Percentiles rank a stretch among this genome's conserved stretches.
These are phyloP conservation scores for Hoplodrina blanda DNA, from an alignment of 2,888 invertebrate species.

Conservation along the genomic window DNA sequence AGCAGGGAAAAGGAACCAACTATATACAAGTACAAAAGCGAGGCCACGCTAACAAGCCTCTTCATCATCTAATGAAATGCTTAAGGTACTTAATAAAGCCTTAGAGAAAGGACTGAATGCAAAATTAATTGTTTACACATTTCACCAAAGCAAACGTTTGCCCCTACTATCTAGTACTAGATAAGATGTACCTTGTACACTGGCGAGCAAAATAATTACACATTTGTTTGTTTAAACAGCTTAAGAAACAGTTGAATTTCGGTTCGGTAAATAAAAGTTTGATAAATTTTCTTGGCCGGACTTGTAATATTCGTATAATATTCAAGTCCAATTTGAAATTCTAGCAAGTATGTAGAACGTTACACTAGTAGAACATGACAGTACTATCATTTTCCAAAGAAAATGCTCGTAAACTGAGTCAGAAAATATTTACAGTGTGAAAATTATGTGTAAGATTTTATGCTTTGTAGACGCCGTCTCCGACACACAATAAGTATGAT, in stretches of 20 bases:
- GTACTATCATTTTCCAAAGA: slow-evolving; percentile 30
- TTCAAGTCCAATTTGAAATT: background rate
- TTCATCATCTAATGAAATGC: slow-evolving; percentile 36
- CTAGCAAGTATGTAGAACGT: background rate
- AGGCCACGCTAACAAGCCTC: slow-evolving; percentile 23
- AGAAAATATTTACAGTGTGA: slow-evolving; percentile 44
- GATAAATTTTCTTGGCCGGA: slow-evolving; percentile 18
- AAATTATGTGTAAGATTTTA: slow-evolving; percentile 11
- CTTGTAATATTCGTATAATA: slow-evolving; percentile 6
- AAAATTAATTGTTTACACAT: slow-evolving; percentile 68
- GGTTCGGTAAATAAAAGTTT: background rate
- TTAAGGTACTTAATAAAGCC: slow-evolving; percentile 50
- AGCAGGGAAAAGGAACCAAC: background rate
- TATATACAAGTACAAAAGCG: background rate
- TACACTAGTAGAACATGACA: background rate
- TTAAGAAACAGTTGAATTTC: slow-evolving; percentile 21
- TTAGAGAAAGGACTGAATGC: slow-evolving; percentile 59
- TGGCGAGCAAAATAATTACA: slow-evolving; percentile 51
- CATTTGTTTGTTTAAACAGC: slow-evolving; percentile 25
- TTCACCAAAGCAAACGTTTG: slow-evolving; percentile 66
- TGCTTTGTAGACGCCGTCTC: slow-evolving; percentile 33
- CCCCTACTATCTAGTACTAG: slow-evolving; percentile 48
- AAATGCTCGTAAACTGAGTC: slow-evolving; percentile 11
- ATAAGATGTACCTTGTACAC: slow-evolving; percentile 59
- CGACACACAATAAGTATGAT: slow-evolving; percentile 20